Percentiles rank a stretch among this genome's conserved stretches.
Conservation (phyloP, 2,797 vertebrate genomes). For the Rhinella marina region DNA sequence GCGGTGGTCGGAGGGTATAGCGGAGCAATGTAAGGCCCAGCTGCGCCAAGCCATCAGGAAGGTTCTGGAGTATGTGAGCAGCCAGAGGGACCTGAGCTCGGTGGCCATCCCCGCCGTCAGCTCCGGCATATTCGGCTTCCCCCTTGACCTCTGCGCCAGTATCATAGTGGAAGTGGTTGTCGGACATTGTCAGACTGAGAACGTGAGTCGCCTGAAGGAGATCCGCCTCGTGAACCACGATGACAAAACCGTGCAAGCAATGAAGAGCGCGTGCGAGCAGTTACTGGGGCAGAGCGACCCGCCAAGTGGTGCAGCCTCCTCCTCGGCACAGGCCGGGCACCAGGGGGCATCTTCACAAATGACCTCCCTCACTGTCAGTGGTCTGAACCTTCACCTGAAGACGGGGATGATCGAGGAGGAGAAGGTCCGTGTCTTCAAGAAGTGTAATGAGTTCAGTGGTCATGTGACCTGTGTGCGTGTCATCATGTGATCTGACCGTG, state of each 20-base stretch:
- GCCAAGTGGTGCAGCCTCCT: background rate
- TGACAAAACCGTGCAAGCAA: constrained; percentile 76
- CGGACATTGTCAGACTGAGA: background rate
- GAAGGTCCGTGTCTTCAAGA: constrained; percentile 68
- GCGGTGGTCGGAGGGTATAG: rapidly evolving
- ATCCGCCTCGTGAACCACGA: constrained; percentile 82
- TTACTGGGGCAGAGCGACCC: constrained; percentile 59
- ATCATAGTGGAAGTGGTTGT: constrained; percentile 77
- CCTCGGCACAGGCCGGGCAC: background rate
- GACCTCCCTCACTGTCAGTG: constrained; percentile 36
- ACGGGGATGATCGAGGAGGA: constrained; percentile 73
- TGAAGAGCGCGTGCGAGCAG: constrained; percentile 72
- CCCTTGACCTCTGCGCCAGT: constrained; percentile 73
- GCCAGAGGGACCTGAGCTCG: constrained; percentile 19
- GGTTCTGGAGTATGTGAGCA: constrained; percentile 66
- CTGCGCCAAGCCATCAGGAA: constrained; percentile 65
- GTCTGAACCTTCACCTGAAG: constrained; percentile 68
- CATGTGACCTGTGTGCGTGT: too few relatives aligned
- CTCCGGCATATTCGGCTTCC: constrained; percentile 86
- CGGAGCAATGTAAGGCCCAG: rapidly evolving
- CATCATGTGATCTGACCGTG: too few relatives aligned
- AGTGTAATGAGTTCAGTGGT: too few relatives aligned
- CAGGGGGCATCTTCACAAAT: background rate
- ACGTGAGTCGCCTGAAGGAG: constrained; percentile 65
- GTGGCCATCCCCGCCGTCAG: constrained; percentile 92